Conservation (phyloP, 2,797 vertebrate species). For the Cyprinodon diabolis region DNA sequence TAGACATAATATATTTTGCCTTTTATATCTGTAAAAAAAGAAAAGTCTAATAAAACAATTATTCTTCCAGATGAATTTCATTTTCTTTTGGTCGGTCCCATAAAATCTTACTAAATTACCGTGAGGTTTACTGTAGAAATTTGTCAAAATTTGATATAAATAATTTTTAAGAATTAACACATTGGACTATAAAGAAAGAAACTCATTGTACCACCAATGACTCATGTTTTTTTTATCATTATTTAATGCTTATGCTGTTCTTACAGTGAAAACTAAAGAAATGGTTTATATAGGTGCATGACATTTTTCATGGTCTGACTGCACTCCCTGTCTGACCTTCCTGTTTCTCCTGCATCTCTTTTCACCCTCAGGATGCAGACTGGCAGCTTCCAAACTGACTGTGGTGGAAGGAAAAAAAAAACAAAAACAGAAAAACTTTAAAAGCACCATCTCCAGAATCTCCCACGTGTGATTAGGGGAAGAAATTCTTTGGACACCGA, state of each 20-base stretch:
- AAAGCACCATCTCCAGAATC: constrained; percentile 43
- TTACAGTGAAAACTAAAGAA: constrained; percentile 3
- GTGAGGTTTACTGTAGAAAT: background rate
- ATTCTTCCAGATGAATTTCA: no score
- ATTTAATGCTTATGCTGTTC: background rate
- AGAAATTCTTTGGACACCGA: constrained; percentile 55
- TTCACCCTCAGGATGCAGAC: constrained; percentile 26
- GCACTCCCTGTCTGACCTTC: constrained; percentile 29
- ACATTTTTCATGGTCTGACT: constrained; percentile 24
- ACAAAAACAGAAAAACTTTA: constrained; percentile 22
- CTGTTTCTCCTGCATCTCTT: constrained; percentile 25
- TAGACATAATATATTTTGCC: no score
- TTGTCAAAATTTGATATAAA: no score
- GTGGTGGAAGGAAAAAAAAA: background rate
- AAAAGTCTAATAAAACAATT: no score
- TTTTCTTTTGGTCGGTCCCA: no score
- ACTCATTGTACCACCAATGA: background rate
- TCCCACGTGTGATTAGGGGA: constrained; percentile 53
- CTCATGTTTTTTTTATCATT: background rate
- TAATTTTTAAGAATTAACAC: background rate
- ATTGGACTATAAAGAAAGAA: background rate
- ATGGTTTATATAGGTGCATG: background rate
- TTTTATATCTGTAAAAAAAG: no score
- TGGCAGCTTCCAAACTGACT: constrained; percentile 24
- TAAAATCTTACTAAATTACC: no score